A percentile compares a stretch with the other conserved stretches of the same genome.
Conservation (phyloP, 53 echinoderm and acorn worm species). For the Temnopleurus reevesii region DNA sequence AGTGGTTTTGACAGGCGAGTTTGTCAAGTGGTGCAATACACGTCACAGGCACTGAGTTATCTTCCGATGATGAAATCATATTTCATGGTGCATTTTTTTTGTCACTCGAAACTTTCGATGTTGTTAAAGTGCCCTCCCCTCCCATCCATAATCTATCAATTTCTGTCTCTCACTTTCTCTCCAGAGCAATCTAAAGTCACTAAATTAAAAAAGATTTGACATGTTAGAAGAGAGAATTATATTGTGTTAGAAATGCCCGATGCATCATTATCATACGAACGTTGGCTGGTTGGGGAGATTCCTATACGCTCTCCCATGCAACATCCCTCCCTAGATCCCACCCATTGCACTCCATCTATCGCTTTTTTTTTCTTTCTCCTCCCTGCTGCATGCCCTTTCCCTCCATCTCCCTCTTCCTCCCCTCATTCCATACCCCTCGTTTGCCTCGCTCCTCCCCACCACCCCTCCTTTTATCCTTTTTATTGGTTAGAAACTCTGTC, state of each 20-base stretch:
- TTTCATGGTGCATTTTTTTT: neutral
- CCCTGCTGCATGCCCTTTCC: neutral
- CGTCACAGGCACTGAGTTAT: neutral
- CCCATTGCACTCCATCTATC: too few relatives aligned
- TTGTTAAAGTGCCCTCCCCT: neutral
- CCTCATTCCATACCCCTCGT: too few relatives aligned
- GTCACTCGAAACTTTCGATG: neutral
- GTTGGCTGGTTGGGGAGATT: too few relatives aligned
- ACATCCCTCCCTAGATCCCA: too few relatives aligned
- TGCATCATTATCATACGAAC: too few relatives aligned
- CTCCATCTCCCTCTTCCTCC: neutral
- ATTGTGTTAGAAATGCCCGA: too few relatives aligned
- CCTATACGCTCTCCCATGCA: too few relatives aligned
- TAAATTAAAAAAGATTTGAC: too few relatives aligned
- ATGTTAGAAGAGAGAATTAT: too few relatives aligned
- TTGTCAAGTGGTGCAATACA: slow-evolving; percentile 35
- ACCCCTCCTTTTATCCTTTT: neutral
- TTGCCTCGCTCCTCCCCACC: too few relatives aligned
- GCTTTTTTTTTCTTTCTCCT: too few relatives aligned
- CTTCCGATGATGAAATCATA: slow-evolving; percentile 12
- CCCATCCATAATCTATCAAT: neutral
- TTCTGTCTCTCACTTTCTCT: neutral
- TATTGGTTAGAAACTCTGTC: neutral
- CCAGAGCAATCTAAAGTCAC: too few relatives aligned
- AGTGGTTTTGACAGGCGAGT: slow-evolving; percentile 11